Base-by-base conservation (phyloP, 2,888 invertebrate species). In the Lysandra coridon region DNA sequence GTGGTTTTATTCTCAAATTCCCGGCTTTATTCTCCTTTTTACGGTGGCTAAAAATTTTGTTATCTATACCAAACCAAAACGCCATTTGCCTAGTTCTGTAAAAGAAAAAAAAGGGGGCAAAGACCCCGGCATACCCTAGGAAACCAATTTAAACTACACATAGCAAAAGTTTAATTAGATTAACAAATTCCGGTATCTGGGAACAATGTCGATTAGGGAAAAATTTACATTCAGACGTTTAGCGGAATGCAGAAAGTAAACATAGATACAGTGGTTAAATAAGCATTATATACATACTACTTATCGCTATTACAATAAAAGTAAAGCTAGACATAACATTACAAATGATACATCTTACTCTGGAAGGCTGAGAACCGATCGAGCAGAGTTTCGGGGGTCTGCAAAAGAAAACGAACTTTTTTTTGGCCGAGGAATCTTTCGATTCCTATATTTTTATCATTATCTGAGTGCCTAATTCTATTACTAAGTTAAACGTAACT, bases 51-150 rank as follows among this genome's bases (percentile, higher is more conserved):
- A 37, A 69, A 33, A 33, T 33, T 69, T 69, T 69, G 69, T 37
- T 69, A 33, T 33, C 33, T 33, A 23, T 1, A 64, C 64, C 69
- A 17, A 33, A 37, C 37, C 12, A 69, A 14, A 17, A 69, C 69
- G 69, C 69, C 69, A 14, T 69, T 33, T 57, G 57, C 17, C 76
- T 53, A 76, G 76, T 53, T 76, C 76, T 76, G 76, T 30, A 76
- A 76, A 76, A 57, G 14, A 76, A 75, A 74, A 1, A 53, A 76
- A 69, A 17, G 57, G 76, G 53, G 57, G 17, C 57, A 49, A 75
- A 53, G 75, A 49, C 49, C 23, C 53, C 75, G 44, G 23, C n/a
- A 23, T 44, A 44, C 40, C 74, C 23, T 74, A 17, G 44, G 44
- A 74, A 74, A 74, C 44, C 7, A 74, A 33, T 33, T 69, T 37